Base-by-base conservation (phyloP, 2,797 vertebrate species). In the Gouania willdenowi region DNA sequence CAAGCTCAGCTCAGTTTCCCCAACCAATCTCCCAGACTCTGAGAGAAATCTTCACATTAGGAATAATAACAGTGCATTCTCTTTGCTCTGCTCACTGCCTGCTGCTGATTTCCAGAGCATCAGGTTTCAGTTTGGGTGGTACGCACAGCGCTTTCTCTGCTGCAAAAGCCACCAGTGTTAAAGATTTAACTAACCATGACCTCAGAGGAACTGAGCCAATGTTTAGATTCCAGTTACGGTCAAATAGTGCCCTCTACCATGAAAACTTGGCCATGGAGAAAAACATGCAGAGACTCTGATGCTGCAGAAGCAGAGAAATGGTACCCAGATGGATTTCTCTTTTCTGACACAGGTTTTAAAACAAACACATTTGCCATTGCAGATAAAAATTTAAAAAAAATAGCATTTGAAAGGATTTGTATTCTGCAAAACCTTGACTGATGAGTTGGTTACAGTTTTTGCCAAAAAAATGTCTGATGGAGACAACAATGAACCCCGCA, bases 311-410 rank as follows among this genome's bases (percentile, higher is more conserved):
- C 40, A 34, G n/a, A 48, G 24, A 66, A 75, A 79, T 70, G 4
- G 26, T 26, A 28, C 66, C 66, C 81, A 79, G 61, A 80, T 77
- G 74, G 54, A 65, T 22, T 28, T 40, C 24, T 52, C n/a, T 38
- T 38, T 12, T 45, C 36, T 14, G 5, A 27, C 42, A 34, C 18
- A 33, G 20, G 20, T 46, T 51, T 34, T 44, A 66, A 63, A 59
- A 72, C 33, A 53, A 38, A 17, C 37, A 52, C 15, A 35, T 54
- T 34, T 39, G 68, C 8, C n/a, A n/a, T n/a, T n/a, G n/a, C n/a
- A n/a, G n/a, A n/a, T n/a, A n/a, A n/a, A n/a, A n/a, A n/a, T n/a
- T n/a, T n/a, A n/a, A n/a, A n/a, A n/a, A n/a, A n/a, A n/a, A n/a
- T n/a, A n/a, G n/a, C n/a, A n/a, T n/a, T n/a, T n/a, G n/a, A n/a